Conservation (phyloP, 1,140 invertebrate species). For the Holcopasites calliopsidis region DNA sequence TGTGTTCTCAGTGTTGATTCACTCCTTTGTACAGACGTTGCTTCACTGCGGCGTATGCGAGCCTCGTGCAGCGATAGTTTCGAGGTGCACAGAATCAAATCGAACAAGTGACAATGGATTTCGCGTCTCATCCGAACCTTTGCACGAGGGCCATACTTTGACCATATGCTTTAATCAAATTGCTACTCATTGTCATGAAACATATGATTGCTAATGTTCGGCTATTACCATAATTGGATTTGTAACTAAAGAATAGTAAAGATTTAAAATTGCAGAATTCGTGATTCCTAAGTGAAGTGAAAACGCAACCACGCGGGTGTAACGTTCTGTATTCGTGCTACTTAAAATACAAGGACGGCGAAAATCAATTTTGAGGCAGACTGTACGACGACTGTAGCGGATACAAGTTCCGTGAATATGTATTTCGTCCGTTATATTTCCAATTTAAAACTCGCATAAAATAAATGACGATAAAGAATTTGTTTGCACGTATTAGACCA, state of each 20-base stretch:
- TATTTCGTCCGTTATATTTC: not conserved
- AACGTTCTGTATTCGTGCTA: constrained; percentile 35
- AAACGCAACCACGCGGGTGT: constrained; percentile 35
- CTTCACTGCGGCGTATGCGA: not conserved
- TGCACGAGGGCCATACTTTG: no score
- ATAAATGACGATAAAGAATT: no score
- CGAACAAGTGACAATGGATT: no score
- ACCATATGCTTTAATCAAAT: no score
- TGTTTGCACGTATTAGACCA: no score
- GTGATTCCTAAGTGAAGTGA: no score
- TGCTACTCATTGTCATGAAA: no score
- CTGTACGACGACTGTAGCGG: not conserved
- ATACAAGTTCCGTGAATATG: not conserved
- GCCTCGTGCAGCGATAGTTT: not conserved
- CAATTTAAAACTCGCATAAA: not conserved
- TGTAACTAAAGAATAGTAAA: no score
- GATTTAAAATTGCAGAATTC: no score
- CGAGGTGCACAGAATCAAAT: not conserved
- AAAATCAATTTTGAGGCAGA: constrained; percentile 26
- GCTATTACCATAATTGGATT: no score
- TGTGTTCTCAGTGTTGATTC: constrained; percentile 28
- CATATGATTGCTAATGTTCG: no score
- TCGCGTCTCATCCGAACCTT: no score
- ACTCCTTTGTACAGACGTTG: constrained; percentile 24
- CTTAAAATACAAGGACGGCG: not conserved